Percentiles rank a stretch among this genome's conserved stretches.
These are phyloP conservation scores for Hyaena hyaena DNA, from an alignment of 2,113 vertebrate genomes.

Conservation along the genomic window DNA sequence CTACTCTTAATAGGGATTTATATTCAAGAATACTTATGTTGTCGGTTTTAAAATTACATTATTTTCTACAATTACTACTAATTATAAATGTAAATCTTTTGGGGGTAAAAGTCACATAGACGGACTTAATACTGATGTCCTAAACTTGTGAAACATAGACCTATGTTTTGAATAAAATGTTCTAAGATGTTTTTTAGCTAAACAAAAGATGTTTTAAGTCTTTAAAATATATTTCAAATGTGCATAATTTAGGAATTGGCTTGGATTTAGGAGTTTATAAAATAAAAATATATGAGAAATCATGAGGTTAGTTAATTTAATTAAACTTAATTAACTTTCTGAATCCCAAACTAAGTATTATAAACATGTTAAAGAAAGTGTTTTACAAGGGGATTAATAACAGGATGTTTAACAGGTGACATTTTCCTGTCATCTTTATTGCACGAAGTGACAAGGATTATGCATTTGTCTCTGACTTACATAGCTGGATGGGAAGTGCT, in stretches of 20 bases:
- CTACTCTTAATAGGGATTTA: not conserved
- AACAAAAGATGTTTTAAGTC: not conserved
- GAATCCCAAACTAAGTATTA: not conserved
- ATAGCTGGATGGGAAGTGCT: not conserved
- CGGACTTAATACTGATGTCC: not conserved
- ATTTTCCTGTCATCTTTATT: not conserved
- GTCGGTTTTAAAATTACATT: constrained; percentile 1
- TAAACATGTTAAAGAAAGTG: constrained; percentile 25
- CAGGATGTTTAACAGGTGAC: not conserved
- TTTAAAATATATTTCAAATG: not conserved
- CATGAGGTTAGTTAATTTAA: constrained; percentile 18
- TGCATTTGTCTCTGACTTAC: not conserved
- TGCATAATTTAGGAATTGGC: not conserved
- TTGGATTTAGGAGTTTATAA: not conserved
- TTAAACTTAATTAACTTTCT: constrained; percentile 33
- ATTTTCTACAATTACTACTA: not conserved
- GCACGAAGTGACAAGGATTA: not conserved
- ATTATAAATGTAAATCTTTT: not conserved
- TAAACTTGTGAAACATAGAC: not conserved
- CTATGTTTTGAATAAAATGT: not conserved
- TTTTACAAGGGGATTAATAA: constrained; percentile 16
- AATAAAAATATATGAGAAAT: not conserved
- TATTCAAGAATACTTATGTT: not conserved
- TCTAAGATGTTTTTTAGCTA: constrained; percentile 3
- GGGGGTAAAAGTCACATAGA: not conserved